phyloP scores from a whole-genome alignment of 2,113 vertebrate species.

The Osmerus eperlanus region DNA sequence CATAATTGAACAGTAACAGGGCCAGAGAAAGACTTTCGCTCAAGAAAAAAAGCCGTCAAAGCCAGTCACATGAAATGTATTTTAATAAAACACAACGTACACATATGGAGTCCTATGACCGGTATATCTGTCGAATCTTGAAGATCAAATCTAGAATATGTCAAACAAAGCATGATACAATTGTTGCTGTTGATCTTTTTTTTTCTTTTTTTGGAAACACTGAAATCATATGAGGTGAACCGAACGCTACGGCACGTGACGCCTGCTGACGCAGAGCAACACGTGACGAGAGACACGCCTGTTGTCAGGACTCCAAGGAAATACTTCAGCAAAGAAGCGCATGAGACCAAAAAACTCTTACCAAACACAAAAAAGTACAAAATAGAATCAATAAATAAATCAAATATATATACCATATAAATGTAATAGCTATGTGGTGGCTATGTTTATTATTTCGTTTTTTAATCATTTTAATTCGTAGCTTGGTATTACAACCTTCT shows the following conservation, averaged over 20 bases:
- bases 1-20: slow-evolving; percentile 24
- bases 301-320: slow-evolving; percentile 70
- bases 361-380: slow-evolving; percentile 74
- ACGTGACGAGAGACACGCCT: slow-evolving; percentile 69
- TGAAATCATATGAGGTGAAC: slow-evolving; percentile 71
- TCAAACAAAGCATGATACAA: slow-evolving; percentile 54
- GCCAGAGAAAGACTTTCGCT: slow-evolving; percentile 18
- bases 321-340: slow-evolving; percentile 73
- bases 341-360: slow-evolving; percentile 69
- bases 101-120: slow-evolving; percentile 78
- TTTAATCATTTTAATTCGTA: slow-evolving; percentile 68
- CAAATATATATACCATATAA: slow-evolving; percentile 83
- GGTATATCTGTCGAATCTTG: slow-evolving; percentile 72
- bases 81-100: slow-evolving; percentile 82
- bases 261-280: slow-evolving; percentile 57
- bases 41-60: slow-evolving; percentile 45
- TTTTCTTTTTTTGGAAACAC: slow-evolving; percentile 56
- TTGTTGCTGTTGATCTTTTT: slow-evolving; percentile 25
- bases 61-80: slow-evolving; percentile 73
- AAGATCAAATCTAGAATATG: slow-evolving; percentile 71
- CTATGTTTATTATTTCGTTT: slow-evolving; percentile 73
- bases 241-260: slow-evolving; percentile 56
- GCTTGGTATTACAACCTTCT: slow-evolving; percentile 75
- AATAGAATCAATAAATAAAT: slow-evolving; percentile 83
- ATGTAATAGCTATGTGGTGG: slow-evolving; percentile 76